Percentiles rank a stretch among this genome's conserved stretches.
Conservation (phyloP, 2,888 invertebrate species). For the Pristionchus maxplancki region DNA sequence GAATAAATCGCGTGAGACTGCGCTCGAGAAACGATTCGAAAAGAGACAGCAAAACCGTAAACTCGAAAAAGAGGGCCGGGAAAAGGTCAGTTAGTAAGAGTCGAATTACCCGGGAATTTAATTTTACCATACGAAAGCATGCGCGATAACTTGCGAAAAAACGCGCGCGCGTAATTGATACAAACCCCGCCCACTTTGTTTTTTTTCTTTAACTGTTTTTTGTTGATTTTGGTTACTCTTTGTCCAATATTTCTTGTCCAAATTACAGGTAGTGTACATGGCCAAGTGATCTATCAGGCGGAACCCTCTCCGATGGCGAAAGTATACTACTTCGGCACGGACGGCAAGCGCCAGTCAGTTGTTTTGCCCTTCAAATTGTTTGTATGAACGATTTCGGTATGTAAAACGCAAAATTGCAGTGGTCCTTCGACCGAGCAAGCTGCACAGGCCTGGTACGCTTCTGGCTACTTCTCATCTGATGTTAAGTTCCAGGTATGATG, state of each 20-base stretch:
- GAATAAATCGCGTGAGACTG: not conserved
- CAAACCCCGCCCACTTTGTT: not conserved
- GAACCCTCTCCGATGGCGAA: not conserved
- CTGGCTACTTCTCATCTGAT: not conserved
- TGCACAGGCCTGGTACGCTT: not conserved
- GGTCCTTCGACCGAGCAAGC: not conserved
- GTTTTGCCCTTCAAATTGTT: not conserved
- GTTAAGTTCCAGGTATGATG: not conserved
- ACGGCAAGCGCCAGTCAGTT: not conserved
- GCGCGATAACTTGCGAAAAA: not conserved
- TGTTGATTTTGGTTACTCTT: not conserved
- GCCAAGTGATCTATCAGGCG: not conserved
- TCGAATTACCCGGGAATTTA: no score
- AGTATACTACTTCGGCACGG: not conserved
- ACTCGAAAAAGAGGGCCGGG: no score
- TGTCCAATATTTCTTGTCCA: not conserved
- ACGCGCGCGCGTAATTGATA: not conserved
- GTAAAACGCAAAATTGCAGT: no score
- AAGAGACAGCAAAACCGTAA: not conserved
- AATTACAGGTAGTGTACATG: not conserved
- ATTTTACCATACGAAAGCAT: no score
- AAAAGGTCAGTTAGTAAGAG: no score
- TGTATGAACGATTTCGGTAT: not conserved
- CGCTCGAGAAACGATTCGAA: not conserved
- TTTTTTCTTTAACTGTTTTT: not conserved